Conservation (phyloP, 2,888 invertebrate species). For the Allacma fusca region DNA sequence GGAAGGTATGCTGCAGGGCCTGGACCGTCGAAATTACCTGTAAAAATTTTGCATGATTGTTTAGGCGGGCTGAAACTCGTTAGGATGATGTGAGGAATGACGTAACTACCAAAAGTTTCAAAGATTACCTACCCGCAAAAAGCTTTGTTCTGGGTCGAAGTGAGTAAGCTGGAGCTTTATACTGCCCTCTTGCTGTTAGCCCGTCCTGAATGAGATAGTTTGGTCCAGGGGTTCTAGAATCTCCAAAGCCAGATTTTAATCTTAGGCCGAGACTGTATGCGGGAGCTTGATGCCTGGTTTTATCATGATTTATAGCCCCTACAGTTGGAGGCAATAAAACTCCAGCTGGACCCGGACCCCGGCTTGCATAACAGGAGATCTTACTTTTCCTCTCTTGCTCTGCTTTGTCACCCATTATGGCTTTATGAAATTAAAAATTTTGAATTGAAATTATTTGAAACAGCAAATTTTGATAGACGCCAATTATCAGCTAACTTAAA, state of each 20-base stretch:
- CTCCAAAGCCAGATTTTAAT: not conserved
- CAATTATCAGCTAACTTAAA: no score
- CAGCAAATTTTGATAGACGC: not conserved
- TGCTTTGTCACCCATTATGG: conserved; percentile 29
- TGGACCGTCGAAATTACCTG: conserved; percentile 65
- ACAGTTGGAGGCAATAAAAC: conserved; percentile 72
- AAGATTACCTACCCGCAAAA: conserved; percentile 35
- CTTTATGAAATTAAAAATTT: not conserved
- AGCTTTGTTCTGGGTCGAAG: conserved; percentile 46
- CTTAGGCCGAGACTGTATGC: conserved; percentile 51
- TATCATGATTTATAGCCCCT: conserved; percentile 72
- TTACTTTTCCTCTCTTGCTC: conserved; percentile 42
- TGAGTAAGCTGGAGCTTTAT: conserved; percentile 48
- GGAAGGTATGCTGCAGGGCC: conserved; percentile 74
- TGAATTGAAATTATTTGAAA: not conserved
- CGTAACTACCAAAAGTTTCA: not conserved
- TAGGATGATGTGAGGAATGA: no score
- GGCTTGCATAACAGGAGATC: conserved; percentile 42
- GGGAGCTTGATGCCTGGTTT: conserved; percentile 65
- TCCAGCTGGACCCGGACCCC: conserved; percentile 74
- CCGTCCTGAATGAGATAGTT: conserved; percentile 53
- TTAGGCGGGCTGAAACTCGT: no score
- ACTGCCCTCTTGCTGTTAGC: conserved; percentile 55
- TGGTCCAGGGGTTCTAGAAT: conserved; percentile 53
- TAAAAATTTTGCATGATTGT: not conserved